These are phyloP conservation scores for Pelecanoides urinatrix DNA, from an alignment of 2,113 vertebrate genomes.

Conservation along the genomic window DNA sequence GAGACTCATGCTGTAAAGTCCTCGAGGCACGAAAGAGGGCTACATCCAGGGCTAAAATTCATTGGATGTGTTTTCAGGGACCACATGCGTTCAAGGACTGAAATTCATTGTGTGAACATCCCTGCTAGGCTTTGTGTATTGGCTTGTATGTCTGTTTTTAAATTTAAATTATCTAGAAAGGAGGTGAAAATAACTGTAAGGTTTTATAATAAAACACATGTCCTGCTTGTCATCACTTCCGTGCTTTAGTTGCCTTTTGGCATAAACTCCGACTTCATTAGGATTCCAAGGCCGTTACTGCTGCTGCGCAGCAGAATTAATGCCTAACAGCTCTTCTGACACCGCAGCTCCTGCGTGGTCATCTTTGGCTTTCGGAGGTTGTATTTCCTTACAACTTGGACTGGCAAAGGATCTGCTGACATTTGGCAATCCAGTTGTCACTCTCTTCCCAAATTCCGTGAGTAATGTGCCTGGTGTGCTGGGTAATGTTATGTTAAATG, in stretches of 20 bases:
- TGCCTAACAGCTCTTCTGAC: background rate
- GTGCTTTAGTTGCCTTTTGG: fast-evolving
- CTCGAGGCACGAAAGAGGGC: background rate
- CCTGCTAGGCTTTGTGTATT: background rate
- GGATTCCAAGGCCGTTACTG: background rate
- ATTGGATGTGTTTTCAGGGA: fast-evolving
- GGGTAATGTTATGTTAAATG: background rate
- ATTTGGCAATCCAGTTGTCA: background rate
- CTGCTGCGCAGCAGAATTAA: background rate
- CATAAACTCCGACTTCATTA: fast-evolving
- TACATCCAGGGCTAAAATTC: fast-evolving
- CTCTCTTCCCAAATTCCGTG: background rate
- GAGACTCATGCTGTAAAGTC: fast-evolving
- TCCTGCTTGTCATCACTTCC: background rate
- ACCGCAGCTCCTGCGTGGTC: fast-evolving
- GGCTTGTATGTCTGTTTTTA: background rate
- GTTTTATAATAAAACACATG: background rate
- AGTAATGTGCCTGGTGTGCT: fast-evolving
- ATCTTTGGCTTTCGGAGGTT: fast-evolving
- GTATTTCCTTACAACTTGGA: background rate
- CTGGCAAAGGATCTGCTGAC: background rate
- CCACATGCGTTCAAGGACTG: fast-evolving
- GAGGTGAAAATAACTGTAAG: background rate
- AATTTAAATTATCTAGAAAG: background rate
- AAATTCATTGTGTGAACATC: fast-evolving